A percentile compares a stretch with the other conserved stretches of the same genome.
Conservation (phyloP, 2,888 invertebrate species). For the Athrips mouffetella region DNA sequence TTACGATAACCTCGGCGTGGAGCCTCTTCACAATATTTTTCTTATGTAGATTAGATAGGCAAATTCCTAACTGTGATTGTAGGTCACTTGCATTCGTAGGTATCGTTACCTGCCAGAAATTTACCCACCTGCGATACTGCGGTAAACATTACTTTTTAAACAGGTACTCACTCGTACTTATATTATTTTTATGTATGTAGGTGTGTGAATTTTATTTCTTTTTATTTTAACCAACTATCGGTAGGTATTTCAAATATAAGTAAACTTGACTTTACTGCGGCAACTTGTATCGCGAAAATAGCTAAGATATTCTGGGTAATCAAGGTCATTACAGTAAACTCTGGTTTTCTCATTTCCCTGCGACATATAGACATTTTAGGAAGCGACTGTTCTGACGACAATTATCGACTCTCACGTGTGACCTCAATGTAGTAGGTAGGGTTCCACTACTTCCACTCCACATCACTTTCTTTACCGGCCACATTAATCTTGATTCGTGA, state of each 20-base stretch:
- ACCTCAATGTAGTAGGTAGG: not conserved
- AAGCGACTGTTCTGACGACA: too few relatives aligned
- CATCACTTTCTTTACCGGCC: not conserved
- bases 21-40: not conserved
- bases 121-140: not conserved
- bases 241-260: too few relatives aligned
- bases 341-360: too few relatives aligned
- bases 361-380: not conserved
- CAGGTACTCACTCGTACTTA: too few relatives aligned
- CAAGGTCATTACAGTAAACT: too few relatives aligned
- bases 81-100: not conserved
- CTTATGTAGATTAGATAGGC: constrained; percentile 8
- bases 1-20: constrained; percentile 3
- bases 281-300: too few relatives aligned
- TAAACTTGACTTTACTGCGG: too few relatives aligned
- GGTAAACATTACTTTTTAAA: too few relatives aligned
- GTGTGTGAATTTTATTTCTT: too few relatives aligned
- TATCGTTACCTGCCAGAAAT: not conserved
- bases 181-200: too few relatives aligned
- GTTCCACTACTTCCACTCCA: not conserved
- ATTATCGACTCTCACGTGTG: constrained; percentile 1
- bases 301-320: too few relatives aligned
- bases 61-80: not conserved
- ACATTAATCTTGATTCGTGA: not conserved
- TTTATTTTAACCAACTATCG: too few relatives aligned